Base-by-base conservation (phyloP, 2,113 vertebrate genomes). In the Gymnocephalus cernua region DNA sequence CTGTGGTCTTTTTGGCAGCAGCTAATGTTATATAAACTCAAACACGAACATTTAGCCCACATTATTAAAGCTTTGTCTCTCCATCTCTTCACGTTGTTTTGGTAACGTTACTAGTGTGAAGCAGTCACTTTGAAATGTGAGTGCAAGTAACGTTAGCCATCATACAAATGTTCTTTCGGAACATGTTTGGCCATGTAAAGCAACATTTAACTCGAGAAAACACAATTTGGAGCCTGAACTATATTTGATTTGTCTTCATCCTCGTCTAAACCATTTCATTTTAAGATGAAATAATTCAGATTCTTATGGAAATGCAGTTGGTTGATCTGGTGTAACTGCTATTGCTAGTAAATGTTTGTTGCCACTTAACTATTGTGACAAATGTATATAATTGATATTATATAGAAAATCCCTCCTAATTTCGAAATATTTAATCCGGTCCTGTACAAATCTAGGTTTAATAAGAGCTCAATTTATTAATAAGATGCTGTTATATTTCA, bases 41-140 rank as follows among this genome's bases (percentile, higher is more conserved):
- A 54, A 11, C 10, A 19, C 4, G 8, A 8, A 19, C 8, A 41
- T 18, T 0, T 23, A 4, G 0, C 29, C 12, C 13, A 7, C 6
- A 14, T n/a, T 8, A 10, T 73, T 0, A 11, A 47, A 16, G 51
- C 48, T 4, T 21, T 62, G 21, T 78, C 12, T 54, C 13, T 38
- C 14, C 10, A 15, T 67, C 29, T 44, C 4, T 11, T 47, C 50
- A 13, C 16, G 15, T 59, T 64, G 58, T 74, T 73, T 50, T 74
- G 62, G 25, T 54, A 41, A 41, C 38, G 38, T 41, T 41, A 4
- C 4, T 14, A 23, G 0, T 62, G 25, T 83, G 13, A 65, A 65
- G 44, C 59, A 58, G 25, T 27, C 3, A 3, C 54, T 59, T 73
- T 13, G 67, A 77, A 66, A 66, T 38, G 13, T 45, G 25, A 67